These are phyloP conservation scores for Toxotes chatareus DNA, from an alignment of 2,113 vertebrate genomes.

Conservation along the genomic window DNA sequence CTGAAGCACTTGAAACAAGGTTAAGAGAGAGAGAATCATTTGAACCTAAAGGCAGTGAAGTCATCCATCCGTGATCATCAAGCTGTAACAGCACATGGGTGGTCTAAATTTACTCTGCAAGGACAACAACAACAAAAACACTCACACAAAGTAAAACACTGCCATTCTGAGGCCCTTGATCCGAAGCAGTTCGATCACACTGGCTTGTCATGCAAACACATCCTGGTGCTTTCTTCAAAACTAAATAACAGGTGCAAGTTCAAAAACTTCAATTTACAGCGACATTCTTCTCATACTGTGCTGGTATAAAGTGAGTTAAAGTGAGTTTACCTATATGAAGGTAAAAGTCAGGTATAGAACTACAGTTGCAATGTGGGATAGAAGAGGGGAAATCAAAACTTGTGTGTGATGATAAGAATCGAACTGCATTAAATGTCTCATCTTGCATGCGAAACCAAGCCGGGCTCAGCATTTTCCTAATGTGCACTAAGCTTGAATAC, in stretches of 20 bases:
- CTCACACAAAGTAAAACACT: conserved; percentile 64
- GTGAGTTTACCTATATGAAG: conserved; percentile 52
- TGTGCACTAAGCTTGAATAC: conserved; percentile 79
- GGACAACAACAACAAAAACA: conserved; percentile 50
- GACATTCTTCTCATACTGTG: conserved; percentile 80
- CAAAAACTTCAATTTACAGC: conserved; percentile 59
- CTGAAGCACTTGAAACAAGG: conserved; percentile 82
- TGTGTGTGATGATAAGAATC: conserved; percentile 27
- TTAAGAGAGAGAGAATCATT: conserved; percentile 70
- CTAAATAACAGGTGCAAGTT: conserved; percentile 55
- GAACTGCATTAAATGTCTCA: conserved; percentile 51
- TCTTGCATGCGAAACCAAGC: conserved; percentile 62
- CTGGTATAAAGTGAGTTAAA: conserved; percentile 76
- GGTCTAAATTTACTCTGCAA: conserved; percentile 42
- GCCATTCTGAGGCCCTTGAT: conserved; percentile 60
- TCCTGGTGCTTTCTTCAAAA: conserved; percentile 54
- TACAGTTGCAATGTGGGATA: conserved; percentile 21
- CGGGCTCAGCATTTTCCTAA: conserved; percentile 58
- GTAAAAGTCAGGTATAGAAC: conserved; percentile 40
- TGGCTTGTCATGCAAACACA: conserved; percentile 73
- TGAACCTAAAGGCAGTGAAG: conserved; percentile 77
- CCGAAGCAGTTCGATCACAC: conserved; percentile 45
- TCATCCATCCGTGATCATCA: conserved; percentile 65
- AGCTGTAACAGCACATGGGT: conserved; percentile 44
- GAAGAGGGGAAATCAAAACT: conserved; percentile 30